These are phyloP conservation scores for Pheucticus melanocephalus DNA, from an alignment of 2,113 vertebrate genomes.

Conservation along the genomic window DNA sequence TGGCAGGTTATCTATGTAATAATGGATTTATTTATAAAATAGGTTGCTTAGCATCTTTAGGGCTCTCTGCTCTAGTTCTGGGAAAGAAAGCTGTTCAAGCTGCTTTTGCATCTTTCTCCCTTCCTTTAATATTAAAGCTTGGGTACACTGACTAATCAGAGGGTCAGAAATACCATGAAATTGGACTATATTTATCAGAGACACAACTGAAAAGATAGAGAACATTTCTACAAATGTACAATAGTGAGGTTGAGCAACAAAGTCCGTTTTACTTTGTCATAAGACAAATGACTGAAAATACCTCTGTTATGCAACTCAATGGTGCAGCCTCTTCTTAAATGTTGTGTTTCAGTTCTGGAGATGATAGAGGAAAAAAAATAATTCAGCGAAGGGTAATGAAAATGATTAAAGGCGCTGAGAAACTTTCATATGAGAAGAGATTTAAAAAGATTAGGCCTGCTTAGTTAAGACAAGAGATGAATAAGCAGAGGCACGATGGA, in stretches of 20 bases:
- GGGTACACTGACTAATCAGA: neutral
- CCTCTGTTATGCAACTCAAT: neutral
- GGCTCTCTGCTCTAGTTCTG: neutral
- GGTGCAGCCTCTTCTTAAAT: neutral
- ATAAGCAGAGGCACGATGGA: constrained; percentile 6
- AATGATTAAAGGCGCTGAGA: neutral
- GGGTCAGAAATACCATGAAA: neutral
- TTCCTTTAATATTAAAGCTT: neutral
- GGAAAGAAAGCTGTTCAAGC: neutral
- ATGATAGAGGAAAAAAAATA: neutral
- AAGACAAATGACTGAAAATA: constrained; percentile 14
- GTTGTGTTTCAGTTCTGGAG: constrained; percentile 24
- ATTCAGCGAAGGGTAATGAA: constrained; percentile 34
- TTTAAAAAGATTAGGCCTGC: constrained; percentile 21
- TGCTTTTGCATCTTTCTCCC: neutral
- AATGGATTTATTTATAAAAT: neutral
- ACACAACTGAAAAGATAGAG: neutral
- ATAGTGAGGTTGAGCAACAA: neutral
- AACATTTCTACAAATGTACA: neutral
- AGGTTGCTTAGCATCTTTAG: neutral
- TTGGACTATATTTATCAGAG: neutral
- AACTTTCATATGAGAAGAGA: constrained; percentile 19
- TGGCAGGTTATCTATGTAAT: constrained; percentile 13
- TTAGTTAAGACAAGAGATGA: constrained; percentile 52
- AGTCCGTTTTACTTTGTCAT: neutral